Evolutionary conservation across 2,888 invertebrate genomes (phyloP).

Genomic region (Drosophila picticornis): DNA sequence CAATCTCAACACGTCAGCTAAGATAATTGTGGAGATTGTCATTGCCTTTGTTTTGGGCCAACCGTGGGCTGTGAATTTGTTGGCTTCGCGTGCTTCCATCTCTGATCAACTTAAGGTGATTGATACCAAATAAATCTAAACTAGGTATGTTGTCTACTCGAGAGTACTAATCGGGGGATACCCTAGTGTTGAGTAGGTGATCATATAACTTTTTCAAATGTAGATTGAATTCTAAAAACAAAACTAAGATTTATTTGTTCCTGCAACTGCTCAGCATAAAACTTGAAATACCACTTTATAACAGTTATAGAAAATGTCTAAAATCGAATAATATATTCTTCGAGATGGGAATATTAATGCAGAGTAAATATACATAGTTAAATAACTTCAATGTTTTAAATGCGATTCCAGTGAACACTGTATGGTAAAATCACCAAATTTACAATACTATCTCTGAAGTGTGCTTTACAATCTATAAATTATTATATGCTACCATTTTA

Average conservation of each 20-base stretch:
- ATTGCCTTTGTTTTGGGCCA: conserved; percentile 18
- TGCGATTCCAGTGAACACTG: not conserved
- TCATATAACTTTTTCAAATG: not conserved
- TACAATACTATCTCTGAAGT: not conserved
- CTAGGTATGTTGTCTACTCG: conserved; percentile 5
- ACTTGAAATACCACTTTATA: not conserved
- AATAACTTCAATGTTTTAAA: not conserved
- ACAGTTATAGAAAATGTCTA: not conserved
- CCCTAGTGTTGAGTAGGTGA: not conserved
- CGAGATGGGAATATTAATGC: not conserved
- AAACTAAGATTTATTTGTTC: not conserved
- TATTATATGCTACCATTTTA: not conserved
- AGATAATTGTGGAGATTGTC: conserved; percentile 35
- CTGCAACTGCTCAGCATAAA: not conserved
- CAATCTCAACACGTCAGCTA: conserved; percentile 40
- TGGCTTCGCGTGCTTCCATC: conserved; percentile 21
- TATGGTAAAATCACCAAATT: not conserved
- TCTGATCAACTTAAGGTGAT: conserved; percentile 65
- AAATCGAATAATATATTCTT: not conserved
- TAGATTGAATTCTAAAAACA: not conserved
- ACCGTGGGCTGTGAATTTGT: conserved; percentile 39
- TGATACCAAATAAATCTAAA: conserved; percentile 36
- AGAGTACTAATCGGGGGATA: not conserved
- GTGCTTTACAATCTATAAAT: not conserved
- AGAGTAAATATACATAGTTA: not conserved